A percentile compares a stretch with the other conserved stretches of the same genome.
These are phyloP conservation scores for Muscidifurax raptorellus DNA, from an alignment of 1,140 invertebrate genomes.

Conservation along the genomic window DNA sequence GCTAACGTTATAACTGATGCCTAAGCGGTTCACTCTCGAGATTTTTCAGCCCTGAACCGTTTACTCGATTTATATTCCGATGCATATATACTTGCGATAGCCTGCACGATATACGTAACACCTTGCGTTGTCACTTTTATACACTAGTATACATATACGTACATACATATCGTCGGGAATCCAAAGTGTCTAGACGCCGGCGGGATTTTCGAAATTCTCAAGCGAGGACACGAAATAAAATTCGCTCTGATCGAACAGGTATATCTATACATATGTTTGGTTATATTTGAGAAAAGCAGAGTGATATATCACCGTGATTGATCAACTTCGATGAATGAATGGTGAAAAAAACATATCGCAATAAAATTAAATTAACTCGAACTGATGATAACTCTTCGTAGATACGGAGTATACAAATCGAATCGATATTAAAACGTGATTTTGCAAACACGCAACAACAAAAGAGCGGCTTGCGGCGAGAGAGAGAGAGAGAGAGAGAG, in stretches of 20 bases:
- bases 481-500: conserved; percentile 11
- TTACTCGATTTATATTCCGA: not conserved
- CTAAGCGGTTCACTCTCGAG: not conserved
- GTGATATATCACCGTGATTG: too few species aligned
- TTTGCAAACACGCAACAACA: not conserved
- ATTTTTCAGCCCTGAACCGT: not conserved
- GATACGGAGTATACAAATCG: not conserved
- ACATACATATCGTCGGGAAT: not conserved
- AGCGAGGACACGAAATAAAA: not conserved
- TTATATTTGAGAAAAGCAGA: too few species aligned
- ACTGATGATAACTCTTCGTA: not conserved
- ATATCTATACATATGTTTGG: too few species aligned
- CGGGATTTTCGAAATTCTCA: not conserved
- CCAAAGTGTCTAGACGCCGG: not conserved
- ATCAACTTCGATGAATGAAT: too few species aligned
- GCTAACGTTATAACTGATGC: not conserved
- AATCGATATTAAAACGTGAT: not conserved
- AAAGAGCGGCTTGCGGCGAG: not conserved
- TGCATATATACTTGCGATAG: too few species aligned
- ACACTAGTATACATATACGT: too few species aligned
- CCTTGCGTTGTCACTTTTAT: not conserved
- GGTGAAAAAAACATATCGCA: not conserved
- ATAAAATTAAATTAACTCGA: conserved; percentile 6
- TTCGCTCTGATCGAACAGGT: not conserved
- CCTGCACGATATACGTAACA: not conserved